A percentile compares a stretch with the other conserved stretches of the same genome.
phyloP scores from a whole-genome alignment of 1,140 invertebrate genomes.

The Eumaeus atala region DNA sequence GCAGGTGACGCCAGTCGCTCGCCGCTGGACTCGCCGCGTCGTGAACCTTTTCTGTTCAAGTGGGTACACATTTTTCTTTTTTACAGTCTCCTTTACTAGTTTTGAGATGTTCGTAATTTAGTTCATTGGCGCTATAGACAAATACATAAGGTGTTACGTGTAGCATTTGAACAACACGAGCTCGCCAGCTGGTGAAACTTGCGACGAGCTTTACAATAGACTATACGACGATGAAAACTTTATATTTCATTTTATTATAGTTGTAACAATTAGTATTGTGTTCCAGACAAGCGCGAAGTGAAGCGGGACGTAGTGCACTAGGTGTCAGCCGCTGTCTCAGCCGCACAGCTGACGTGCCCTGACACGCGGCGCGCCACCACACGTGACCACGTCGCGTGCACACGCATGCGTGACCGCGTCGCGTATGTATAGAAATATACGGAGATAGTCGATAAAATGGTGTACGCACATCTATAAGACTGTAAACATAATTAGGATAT shows the following conservation, averaged over 20 bases:
- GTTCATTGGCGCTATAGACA: too few species aligned
- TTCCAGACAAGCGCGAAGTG: slow-evolving; percentile 1
- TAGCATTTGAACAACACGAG: too few species aligned
- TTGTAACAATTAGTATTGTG: not conserved
- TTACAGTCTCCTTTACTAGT: too few species aligned
- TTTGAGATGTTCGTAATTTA: too few species aligned
- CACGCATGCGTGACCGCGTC: not conserved
- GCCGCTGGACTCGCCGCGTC: not conserved
- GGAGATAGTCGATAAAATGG: not conserved
- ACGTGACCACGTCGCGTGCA: not conserved
- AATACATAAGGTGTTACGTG: too few species aligned
- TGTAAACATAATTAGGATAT: slow-evolving; percentile 4
- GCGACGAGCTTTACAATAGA: too few species aligned
- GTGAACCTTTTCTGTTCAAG: slow-evolving; percentile 7
- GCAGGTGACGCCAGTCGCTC: slow-evolving; percentile 2
- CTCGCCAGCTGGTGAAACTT: too few species aligned
- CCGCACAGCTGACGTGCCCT: slow-evolving; percentile 17
- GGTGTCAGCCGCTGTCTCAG: slow-evolving; percentile 16
- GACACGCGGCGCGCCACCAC: slow-evolving; percentile 16
- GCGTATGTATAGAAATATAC: not conserved
- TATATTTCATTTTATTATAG: not conserved
- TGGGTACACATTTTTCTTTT: not conserved
- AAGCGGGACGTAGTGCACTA: slow-evolving; percentile 1
- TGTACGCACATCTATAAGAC: not conserved
- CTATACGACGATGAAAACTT: too few species aligned